phyloP scores from a whole-genome alignment of 2,888 invertebrate species.

The Cheilosia impressa region DNA sequence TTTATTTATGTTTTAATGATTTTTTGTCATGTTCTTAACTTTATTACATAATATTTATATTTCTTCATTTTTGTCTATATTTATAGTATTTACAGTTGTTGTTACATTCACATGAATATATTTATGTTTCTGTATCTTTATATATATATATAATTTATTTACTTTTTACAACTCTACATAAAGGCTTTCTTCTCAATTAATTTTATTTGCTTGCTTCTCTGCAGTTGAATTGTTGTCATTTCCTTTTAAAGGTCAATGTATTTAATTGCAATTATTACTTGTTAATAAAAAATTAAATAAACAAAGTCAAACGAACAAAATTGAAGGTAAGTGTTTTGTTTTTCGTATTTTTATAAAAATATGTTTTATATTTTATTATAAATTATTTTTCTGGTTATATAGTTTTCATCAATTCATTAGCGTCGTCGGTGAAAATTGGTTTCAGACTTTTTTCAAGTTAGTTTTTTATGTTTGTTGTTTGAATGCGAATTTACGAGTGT shows the following conservation, averaged over 20 bases:
- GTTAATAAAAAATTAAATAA: slow-evolving; percentile 14
- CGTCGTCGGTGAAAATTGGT: slow-evolving; percentile 68
- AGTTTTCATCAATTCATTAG: slow-evolving; percentile 62
- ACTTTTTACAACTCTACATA: slow-evolving; percentile 71
- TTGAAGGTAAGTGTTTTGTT: slow-evolving; percentile 27
- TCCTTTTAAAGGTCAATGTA: slow-evolving; percentile 32
- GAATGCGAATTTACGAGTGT: not conserved
- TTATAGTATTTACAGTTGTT: slow-evolving; percentile 65
- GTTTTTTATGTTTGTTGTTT: slow-evolving; percentile 33
- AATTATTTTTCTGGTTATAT: slow-evolving; percentile 15
- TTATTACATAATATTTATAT: slow-evolving; percentile 69
- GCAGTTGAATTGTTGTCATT: slow-evolving; percentile 1
- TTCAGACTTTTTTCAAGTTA: slow-evolving; percentile 71
- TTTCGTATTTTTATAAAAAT: slow-evolving; percentile 31
- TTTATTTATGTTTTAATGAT: slow-evolving; percentile 71
- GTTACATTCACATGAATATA: slow-evolving; percentile 70
- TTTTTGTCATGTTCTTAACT: slow-evolving; percentile 68
- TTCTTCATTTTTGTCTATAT: slow-evolving; percentile 39
- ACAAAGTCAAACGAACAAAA: not conserved
- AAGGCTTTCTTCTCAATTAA: slow-evolving; percentile 70
- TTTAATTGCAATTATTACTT: not conserved
- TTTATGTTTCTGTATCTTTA: slow-evolving; percentile 34
- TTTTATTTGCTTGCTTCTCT: slow-evolving; percentile 11
- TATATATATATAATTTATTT: slow-evolving; percentile 66
- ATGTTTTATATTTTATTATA: slow-evolving; percentile 39